Conservation (phyloP, 2,797 vertebrate genomes). For the Coendou prehensilis region DNA sequence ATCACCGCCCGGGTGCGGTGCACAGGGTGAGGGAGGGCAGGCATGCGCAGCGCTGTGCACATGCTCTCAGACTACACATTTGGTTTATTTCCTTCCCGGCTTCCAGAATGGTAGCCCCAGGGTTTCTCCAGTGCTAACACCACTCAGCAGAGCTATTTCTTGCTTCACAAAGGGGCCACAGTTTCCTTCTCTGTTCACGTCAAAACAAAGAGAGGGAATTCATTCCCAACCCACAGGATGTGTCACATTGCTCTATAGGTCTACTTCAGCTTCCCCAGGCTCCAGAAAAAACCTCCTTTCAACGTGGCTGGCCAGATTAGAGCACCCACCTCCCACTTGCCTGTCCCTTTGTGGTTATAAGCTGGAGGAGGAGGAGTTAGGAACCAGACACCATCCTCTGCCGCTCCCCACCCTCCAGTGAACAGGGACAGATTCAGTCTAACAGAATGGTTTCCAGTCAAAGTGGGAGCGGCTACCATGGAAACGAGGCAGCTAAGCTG, state of each 20-base stretch:
- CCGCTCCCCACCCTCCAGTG: neutral
- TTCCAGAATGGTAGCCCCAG: neutral
- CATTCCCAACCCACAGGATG: neutral
- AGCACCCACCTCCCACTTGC: neutral
- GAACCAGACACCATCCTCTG: neutral
- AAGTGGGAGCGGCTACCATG: neutral
- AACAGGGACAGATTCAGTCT: neutral
- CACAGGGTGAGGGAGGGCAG: rapidly evolving
- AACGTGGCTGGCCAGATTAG: neutral
- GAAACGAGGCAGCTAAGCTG: neutral
- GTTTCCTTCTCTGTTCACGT: neutral
- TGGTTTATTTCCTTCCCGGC: neutral
- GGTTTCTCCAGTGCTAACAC: neutral
- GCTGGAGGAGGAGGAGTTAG: neutral
- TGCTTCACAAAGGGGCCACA: neutral
- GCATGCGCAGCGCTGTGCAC: neutral
- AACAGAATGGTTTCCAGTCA: conserved; percentile 36
- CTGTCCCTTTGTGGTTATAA: neutral
- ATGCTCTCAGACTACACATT: neutral
- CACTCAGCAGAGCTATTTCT: neutral
- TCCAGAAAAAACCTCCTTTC: neutral
- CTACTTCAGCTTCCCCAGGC: neutral
- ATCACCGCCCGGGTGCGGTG: rapidly evolving
- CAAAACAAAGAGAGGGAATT: conserved; percentile 1
- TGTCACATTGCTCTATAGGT: neutral